phyloP scores from a whole-genome alignment of 2,888 invertebrate genomes.

The Eucriotettix oculatus region DNA sequence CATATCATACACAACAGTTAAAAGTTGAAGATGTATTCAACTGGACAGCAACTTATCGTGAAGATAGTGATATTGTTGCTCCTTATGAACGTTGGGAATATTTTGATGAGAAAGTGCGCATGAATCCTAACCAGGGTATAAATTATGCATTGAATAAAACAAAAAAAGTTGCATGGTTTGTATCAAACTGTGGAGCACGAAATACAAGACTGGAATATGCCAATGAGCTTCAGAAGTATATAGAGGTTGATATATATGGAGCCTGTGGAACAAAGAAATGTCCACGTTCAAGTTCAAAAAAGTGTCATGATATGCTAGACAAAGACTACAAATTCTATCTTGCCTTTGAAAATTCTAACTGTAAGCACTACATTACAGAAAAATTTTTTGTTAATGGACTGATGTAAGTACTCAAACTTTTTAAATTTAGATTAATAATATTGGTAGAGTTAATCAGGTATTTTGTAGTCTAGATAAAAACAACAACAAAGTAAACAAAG shows the following conservation, averaged over 20 bases:
- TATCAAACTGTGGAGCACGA: conserved; percentile 88
- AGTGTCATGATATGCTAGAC: neutral
- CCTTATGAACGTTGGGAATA: neutral
- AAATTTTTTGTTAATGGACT: conserved; percentile 93
- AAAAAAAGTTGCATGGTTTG: conserved; percentile 85
- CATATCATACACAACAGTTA: too few species aligned
- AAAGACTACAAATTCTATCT: conserved; percentile 78
- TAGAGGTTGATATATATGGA: conserved; percentile 22
- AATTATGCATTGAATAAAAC: neutral
- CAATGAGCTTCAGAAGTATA: conserved; percentile 65
- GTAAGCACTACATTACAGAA: conserved; percentile 89
- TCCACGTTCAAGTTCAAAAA: neutral
- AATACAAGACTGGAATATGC: conserved; percentile 82
- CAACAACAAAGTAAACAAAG: too few species aligned
- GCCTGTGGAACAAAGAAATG: neutral
- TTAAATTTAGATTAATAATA: neutral
- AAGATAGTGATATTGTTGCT: neutral
- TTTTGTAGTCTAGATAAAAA: too few species aligned
- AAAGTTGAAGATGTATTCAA: neutral
- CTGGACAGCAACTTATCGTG: neutral
- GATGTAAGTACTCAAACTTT: conserved; percentile 39
- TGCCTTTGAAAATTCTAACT: conserved; percentile 94
- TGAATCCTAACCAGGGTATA: neutral
- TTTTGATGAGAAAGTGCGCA: neutral
- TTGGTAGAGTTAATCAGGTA: too few species aligned